Evolutionary conservation across 2,888 invertebrate species (phyloP).

Genomic region (Electrophaes corylata): DNA sequence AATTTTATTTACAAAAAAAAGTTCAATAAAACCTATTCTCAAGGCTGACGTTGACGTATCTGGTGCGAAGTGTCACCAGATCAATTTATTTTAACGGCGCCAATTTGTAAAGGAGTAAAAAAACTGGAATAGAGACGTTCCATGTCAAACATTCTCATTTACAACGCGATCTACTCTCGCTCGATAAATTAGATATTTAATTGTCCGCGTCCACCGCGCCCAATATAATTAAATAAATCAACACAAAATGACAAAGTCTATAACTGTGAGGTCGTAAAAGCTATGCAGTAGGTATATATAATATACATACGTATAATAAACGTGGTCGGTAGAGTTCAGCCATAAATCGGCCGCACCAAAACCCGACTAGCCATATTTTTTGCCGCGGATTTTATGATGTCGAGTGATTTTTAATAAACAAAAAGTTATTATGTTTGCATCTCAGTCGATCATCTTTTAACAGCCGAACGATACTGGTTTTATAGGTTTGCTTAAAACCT

Average conservation of each 20-base stretch:
- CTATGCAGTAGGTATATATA: not conserved
- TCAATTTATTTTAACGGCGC: conserved; percentile 43
- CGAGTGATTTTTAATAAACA: conserved; percentile 38
- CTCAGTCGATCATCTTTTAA: conserved; percentile 33
- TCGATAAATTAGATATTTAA: conserved; percentile 31
- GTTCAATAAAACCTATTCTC: no score
- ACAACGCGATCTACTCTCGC: conserved; percentile 37
- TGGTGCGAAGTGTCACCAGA: conserved; percentile 39
- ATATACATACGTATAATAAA: not conserved
- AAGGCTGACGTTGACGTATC: conserved; percentile 10
- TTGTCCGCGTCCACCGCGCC: conserved; percentile 20
- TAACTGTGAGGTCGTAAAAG: conserved; percentile 30
- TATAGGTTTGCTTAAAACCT: conserved; percentile 31
- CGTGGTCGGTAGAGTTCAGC: conserved; percentile 8
- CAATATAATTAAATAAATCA: conserved; percentile 37
- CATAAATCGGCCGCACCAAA: conserved; percentile 33
- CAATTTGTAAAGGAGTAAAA: conserved; percentile 41
- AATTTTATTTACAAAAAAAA: no score
- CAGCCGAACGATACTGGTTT: conserved; percentile 24
- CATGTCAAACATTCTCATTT: conserved; percentile 38
- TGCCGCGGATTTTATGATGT: conserved; percentile 36
- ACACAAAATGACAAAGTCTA: conserved; percentile 33
- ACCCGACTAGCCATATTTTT: conserved; percentile 37
- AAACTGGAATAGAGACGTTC: conserved; percentile 46
- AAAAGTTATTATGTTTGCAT: conserved; percentile 32